These are phyloP conservation scores for Corythaixoides concolor DNA, from an alignment of 2,113 vertebrate genomes.

Conservation along the genomic window DNA sequence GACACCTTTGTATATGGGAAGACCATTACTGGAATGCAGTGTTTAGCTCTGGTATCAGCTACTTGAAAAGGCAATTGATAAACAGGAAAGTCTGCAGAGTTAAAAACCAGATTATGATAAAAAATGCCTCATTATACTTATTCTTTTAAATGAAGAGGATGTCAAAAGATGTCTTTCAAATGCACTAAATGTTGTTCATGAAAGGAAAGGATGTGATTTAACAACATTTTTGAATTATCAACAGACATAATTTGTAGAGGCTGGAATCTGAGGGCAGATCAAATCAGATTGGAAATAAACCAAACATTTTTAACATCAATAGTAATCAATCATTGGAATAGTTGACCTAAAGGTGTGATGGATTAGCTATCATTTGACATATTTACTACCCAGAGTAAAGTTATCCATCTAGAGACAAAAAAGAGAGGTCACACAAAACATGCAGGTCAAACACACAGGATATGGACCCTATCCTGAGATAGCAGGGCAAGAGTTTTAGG, in stretches of 20 bases:
- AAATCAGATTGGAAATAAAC: slow-evolving; percentile 6
- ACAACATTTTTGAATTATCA: background rate
- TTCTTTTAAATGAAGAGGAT: background rate
- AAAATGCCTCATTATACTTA: background rate
- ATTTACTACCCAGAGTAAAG: slow-evolving; percentile 18
- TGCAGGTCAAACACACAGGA: background rate
- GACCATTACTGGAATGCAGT: background rate
- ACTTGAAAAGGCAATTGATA: background rate
- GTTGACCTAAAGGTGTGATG: slow-evolving; percentile 31
- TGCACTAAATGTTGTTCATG: background rate
- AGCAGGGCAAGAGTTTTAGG: background rate
- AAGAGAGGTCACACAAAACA: slow-evolving; percentile 1
- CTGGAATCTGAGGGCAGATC: background rate
- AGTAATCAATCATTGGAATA: background rate
- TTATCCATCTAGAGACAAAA: slow-evolving; percentile 27
- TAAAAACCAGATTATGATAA: background rate
- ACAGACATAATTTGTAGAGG: background rate
- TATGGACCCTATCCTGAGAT: background rate
- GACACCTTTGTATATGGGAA: background rate
- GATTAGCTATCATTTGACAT: slow-evolving; percentile 24
- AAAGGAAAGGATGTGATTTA: background rate
- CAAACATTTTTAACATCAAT: background rate
- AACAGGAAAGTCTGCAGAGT: background rate
- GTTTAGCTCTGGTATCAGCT: background rate
- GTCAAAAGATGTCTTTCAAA: background rate